These are phyloP conservation scores for Ptilodon capucinus DNA, from an alignment of 2,888 invertebrate genomes.

Conservation along the genomic window DNA sequence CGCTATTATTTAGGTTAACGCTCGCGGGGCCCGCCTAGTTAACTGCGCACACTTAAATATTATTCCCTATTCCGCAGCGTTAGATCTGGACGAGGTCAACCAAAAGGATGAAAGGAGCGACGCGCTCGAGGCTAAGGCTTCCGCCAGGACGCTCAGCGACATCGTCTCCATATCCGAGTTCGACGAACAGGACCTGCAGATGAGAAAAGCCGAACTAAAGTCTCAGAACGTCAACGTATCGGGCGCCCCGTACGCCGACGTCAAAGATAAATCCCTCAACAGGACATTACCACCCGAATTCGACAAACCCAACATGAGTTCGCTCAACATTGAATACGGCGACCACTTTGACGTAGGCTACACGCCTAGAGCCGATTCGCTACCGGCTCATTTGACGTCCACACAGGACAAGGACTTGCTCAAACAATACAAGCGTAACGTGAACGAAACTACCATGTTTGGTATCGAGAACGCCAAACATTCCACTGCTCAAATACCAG, in stretches of 20 bases:
- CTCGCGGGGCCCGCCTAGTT: slow-evolving; percentile 22
- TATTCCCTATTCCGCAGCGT: slow-evolving; percentile 65
- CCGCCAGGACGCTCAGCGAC: slow-evolving; percentile 87
- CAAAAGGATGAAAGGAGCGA: slow-evolving; percentile 74
- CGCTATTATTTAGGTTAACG: slow-evolving; percentile 42
- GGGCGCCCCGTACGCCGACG: slow-evolving; percentile 43
- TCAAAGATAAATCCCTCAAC: slow-evolving; percentile 49
- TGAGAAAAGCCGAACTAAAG: slow-evolving; percentile 74
- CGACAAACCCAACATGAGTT: slow-evolving; percentile 62
- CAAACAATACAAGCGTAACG: slow-evolving; percentile 65
- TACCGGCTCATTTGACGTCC: slow-evolving; percentile 68
- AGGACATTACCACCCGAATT: slow-evolving; percentile 65
- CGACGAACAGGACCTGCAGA: slow-evolving; percentile 85
- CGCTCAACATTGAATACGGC: slow-evolving; percentile 58
- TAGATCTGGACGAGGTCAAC: slow-evolving; percentile 83
- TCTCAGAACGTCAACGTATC: slow-evolving; percentile 53
- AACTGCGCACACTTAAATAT: slow-evolving; percentile 26
- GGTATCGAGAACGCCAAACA: slow-evolving; percentile 59
- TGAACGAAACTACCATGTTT: slow-evolving; percentile 72
- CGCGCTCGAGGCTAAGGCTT: slow-evolving; percentile 79
- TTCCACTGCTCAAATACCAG: slow-evolving; percentile 60
- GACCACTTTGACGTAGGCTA: slow-evolving; percentile 58
- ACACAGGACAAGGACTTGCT: slow-evolving; percentile 61
- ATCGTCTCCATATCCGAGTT: slow-evolving; percentile 88
- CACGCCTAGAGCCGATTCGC: slow-evolving; percentile 67